Conservation (phyloP, 2,797 vertebrate genomes). For the Lepus townsendii region DNA sequence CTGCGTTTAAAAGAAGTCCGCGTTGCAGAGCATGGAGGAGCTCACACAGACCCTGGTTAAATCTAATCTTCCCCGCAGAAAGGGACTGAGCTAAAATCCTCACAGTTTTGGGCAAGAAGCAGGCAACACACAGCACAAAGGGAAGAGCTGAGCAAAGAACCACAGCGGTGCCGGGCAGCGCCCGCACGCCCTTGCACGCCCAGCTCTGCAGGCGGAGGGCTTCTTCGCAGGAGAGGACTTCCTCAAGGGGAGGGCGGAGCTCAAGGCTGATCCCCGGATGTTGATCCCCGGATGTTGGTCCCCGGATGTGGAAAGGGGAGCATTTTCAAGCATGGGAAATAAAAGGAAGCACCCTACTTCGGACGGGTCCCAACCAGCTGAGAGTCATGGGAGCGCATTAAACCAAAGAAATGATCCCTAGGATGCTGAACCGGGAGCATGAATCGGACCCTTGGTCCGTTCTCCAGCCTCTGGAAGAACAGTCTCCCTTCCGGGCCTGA, state of each 20-base stretch:
- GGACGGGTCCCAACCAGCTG: slow-evolving; percentile 1
- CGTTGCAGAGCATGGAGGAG: not conserved
- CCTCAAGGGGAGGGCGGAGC: not conserved
- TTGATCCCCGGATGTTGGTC: not conserved
- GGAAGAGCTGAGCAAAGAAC: not conserved
- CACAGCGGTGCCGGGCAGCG: not conserved
- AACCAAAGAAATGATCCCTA: slow-evolving; percentile 5
- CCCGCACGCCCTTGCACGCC: not conserved
- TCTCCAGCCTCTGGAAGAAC: slow-evolving; percentile 30
- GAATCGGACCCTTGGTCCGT: slow-evolving; percentile 23
- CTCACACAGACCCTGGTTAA: slow-evolving; percentile 42
- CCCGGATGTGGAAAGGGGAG: not conserved
- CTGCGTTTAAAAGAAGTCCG: slow-evolving; percentile 45
- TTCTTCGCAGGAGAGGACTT: slow-evolving; percentile 23
- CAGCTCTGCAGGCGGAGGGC: not conserved
- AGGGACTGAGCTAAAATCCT: slow-evolving; percentile 43
- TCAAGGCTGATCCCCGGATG: not conserved
- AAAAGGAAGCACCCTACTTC: not conserved
- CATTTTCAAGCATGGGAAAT: slow-evolving; percentile 51
- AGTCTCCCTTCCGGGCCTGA: not conserved
- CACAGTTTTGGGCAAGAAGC: not conserved
- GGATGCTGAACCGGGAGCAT: slow-evolving; percentile 18
- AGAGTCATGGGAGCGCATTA: not conserved
- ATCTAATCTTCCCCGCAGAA: slow-evolving; percentile 48
- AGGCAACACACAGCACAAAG: not conserved